Conservation (phyloP, 2,113 vertebrate genomes). For the Microcebus jonahi region DNA sequence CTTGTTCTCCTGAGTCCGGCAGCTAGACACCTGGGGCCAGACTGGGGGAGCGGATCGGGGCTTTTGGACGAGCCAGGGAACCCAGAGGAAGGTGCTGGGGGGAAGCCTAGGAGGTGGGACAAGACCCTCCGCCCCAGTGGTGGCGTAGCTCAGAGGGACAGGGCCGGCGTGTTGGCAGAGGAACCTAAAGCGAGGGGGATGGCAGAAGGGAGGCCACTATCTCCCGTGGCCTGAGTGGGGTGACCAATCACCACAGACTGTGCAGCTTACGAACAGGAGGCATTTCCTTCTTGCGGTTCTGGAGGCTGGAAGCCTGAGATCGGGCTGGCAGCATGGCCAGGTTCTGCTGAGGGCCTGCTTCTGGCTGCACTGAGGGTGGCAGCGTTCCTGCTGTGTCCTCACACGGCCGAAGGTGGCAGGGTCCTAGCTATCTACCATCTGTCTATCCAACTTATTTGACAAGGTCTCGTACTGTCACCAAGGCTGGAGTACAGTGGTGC, state of each 20-base stretch:
- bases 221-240: background rate
- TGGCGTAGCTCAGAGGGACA: background rate
- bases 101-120: background rate
- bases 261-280: background rate
- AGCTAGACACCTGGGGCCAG: background rate
- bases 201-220: background rate
- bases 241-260: too few species aligned
- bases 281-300: background rate
- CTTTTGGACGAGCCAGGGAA: background rate
- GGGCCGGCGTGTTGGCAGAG: background rate
- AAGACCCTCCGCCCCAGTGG: background rate
- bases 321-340: background rate
- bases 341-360: background rate
- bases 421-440: too few species aligned
- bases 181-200: background rate
- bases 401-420: background rate
- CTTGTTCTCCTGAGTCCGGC: background rate
- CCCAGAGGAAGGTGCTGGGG: background rate
- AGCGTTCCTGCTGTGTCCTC: background rate
- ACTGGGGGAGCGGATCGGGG: rapidly evolving
- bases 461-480: too few species aligned
- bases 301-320: background rate
- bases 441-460: too few species aligned
- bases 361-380: background rate
- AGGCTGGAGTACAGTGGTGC: too few species aligned